Evolutionary conservation across 2,888 invertebrate genomes (phyloP), one percentile per base, ranked within the genome.

Genomic region (Carterocephalus palaemon): DNA sequence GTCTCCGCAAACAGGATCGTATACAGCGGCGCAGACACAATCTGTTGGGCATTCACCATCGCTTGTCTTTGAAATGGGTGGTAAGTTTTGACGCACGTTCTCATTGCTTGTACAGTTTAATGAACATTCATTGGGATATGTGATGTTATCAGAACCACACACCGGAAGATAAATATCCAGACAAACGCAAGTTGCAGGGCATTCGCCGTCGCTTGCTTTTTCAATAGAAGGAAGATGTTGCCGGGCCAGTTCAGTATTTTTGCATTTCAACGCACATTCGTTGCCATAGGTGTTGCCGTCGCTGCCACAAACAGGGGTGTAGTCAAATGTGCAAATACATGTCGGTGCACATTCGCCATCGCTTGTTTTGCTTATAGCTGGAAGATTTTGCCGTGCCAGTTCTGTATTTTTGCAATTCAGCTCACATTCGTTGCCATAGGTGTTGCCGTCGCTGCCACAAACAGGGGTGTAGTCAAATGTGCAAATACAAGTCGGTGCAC

Each of bases 1-100:
- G 1, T 54, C 55, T 2, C 67, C 70, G 23, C 69, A 72, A 0
- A 69, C 59, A 1, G 52, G 52, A 4, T 40, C 5, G 15, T 49
- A 53, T 1, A 46, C 40, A 5, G 13, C n/a, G n/a, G 39, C 8
- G 9, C 54, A 55, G 4, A 39, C 16, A 20, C 50, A 51, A 7
- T 31, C 8, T 4, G 12, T 9, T 26, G 24, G 38, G 40, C 57
- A 57, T 43, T 45, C 22, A 2, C 52, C 53, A 7, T 37, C 12
- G 15, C 20, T 38, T 1, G 4, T 3, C 6, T 40, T 40, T 1
- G 13, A 20, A 6, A 55, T 15, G 0, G 38, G 49, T 8, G 45
- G 39, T 8, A 32, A n/a, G 4, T 31, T 12, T 1, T 42, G 32
- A 8, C 24, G 20, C 1, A 20, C 8, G 20, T 41, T 39, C 19